Evolutionary conservation across 2,113 vertebrate genomes (phyloP).

Genomic region (Erythrocercus mccallii): DNA sequence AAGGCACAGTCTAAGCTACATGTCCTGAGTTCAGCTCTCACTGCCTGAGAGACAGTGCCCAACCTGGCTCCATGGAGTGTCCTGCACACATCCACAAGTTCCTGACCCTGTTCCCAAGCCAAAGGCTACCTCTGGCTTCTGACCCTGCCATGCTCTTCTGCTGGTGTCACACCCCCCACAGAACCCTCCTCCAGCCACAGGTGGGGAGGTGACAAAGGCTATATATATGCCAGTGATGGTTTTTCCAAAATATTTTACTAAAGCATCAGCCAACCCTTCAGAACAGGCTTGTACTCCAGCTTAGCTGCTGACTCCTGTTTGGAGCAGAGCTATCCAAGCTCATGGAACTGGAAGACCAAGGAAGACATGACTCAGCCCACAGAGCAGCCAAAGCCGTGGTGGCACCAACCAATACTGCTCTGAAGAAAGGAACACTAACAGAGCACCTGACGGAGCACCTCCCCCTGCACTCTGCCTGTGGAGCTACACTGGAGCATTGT

Average conservation of each 20-base stretch:
- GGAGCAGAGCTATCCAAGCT: neutral
- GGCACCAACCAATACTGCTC: neutral
- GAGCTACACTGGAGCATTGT: neutral
- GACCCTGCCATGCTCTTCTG: accelerated
- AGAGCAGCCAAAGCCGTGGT: accelerated
- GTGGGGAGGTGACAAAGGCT: neutral
- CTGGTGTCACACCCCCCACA: neutral
- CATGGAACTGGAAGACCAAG: neutral
- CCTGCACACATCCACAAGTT: neutral
- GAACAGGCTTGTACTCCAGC: neutral
- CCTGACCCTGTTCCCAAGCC: accelerated
- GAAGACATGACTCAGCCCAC: neutral
- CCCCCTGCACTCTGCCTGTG: neutral
- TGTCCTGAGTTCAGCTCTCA: neutral
- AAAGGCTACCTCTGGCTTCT: neutral
- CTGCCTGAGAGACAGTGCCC: neutral
- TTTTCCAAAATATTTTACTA: neutral
- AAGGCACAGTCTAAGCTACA: neutral
- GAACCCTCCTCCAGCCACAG: neutral
- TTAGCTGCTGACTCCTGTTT: neutral
- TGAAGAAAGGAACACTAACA: neutral
- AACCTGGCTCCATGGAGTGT: accelerated
- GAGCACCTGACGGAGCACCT: accelerated
- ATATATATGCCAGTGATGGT: accelerated
- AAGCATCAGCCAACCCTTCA: neutral